phyloP scores from a whole-genome alignment of 1,140 invertebrate genomes.

The Oncopeltus fasciatus region DNA sequence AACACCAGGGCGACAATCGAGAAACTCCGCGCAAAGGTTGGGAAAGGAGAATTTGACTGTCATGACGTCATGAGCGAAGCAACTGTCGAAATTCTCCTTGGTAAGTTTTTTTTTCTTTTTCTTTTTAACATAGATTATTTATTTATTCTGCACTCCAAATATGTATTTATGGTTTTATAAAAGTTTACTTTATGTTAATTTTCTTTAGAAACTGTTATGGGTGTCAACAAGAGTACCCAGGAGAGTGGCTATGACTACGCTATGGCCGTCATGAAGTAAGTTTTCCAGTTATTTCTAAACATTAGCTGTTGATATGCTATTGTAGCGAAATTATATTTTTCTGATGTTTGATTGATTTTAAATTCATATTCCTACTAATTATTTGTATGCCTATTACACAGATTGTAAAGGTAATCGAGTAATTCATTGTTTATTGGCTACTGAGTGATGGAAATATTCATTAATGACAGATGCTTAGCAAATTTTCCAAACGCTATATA shows the following conservation, averaged over 20 bases:
- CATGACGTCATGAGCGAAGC: slow-evolving; percentile 70
- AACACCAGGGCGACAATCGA: slow-evolving; percentile 52
- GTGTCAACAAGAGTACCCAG: slow-evolving; percentile 44
- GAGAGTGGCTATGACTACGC: slow-evolving; percentile 53
- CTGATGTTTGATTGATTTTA: background rate
- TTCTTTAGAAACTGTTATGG: slow-evolving; percentile 56
- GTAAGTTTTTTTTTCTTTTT: slow-evolving; percentile 30
- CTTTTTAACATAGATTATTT: background rate
- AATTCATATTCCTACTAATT: background rate
- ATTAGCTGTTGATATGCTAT: background rate
- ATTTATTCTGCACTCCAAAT: too few species aligned
- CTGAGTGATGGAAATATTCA: too few species aligned
- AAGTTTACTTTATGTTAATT: too few species aligned
- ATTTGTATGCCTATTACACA: background rate
- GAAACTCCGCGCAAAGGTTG: slow-evolving; percentile 41
- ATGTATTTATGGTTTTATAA: too few species aligned
- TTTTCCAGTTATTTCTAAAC: background rate
- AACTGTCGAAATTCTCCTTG: slow-evolving; percentile 76
- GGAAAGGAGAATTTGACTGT: slow-evolving; percentile 52
- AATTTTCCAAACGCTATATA: too few species aligned
- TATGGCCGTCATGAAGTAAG: slow-evolving; percentile 51
- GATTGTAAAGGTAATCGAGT: too few species aligned
- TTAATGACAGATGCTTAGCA: too few species aligned
- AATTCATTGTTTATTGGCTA: too few species aligned
- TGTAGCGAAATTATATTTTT: background rate